Conservation (phyloP, 2,888 invertebrate genomes). For the Aspidapion aeneum region DNA sequence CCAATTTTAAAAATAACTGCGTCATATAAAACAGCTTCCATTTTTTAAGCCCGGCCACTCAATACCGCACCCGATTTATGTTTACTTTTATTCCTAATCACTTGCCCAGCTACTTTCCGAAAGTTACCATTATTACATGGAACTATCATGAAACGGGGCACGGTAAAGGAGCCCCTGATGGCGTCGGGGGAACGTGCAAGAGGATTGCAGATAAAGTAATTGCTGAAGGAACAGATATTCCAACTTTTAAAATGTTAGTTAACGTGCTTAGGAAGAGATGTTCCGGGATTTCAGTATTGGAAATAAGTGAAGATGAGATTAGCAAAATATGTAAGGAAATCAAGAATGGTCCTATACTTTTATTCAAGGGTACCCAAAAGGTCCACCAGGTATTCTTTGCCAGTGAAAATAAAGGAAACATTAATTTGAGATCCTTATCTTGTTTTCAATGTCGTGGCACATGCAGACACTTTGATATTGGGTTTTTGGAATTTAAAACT, state of each 20-base stretch:
- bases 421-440: not conserved
- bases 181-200: slow-evolving; percentile 3
- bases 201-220: not conserved
- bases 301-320: not conserved
- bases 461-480: not conserved
- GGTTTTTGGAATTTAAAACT: not conserved
- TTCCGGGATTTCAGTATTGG: not conserved
- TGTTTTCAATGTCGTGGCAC: not conserved
- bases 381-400: not conserved
- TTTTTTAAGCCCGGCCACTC: slow-evolving; percentile 1
- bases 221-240: not conserved
- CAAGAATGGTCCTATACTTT: not conserved
- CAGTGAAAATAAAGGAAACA: not conserved
- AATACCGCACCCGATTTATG: not conserved
- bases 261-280: not conserved
- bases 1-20: slow-evolving; percentile 3
- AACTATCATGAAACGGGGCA: not conserved
- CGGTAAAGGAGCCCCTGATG: slow-evolving; percentile 1
- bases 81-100: not conserved
- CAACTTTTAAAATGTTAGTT: not conserved
- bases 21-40: not conserved
- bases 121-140: not conserved
- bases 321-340: not conserved
- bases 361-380: not conserved
- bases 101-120: not conserved